Conservation (phyloP, 2,113 vertebrate species). For the Bubalus kerabau region DNA sequence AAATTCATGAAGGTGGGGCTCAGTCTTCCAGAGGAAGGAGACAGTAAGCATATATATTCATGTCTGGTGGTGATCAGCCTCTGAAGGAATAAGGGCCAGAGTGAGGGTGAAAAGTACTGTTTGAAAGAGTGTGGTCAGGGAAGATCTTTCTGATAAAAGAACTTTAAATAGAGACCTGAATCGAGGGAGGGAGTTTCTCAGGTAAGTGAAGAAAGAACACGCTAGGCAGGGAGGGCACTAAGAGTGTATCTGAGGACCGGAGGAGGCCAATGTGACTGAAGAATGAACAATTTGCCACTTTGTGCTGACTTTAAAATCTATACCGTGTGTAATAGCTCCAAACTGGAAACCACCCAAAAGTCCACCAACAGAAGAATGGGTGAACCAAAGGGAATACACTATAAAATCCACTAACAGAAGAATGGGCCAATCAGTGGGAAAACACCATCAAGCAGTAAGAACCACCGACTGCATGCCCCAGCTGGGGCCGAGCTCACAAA, state of each 20-base stretch:
- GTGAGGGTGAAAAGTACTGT: rapidly evolving
- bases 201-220: not conserved
- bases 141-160: not conserved
- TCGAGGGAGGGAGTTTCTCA: not conserved
- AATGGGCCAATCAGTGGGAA: not conserved
- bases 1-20: not conserved
- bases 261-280: not conserved
- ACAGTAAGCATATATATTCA: not conserved
- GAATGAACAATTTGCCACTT: not conserved
- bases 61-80: not conserved
- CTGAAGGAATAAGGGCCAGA: not conserved
- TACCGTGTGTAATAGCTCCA: not conserved
- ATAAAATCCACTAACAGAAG: not conserved
- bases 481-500: not conserved
- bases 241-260: not conserved
- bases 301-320: not conserved
- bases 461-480: not conserved
- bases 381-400: not conserved
- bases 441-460: not conserved
- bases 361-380: not conserved
- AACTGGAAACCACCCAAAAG: not conserved
- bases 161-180: not conserved
- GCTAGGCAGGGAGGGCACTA: not conserved
- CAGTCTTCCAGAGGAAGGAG: not conserved
- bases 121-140: not conserved